Evolutionary conservation across 2,888 invertebrate species (phyloP), one percentile per base, ranked within the genome.

Genomic region (Drosophila borborema): DNA sequence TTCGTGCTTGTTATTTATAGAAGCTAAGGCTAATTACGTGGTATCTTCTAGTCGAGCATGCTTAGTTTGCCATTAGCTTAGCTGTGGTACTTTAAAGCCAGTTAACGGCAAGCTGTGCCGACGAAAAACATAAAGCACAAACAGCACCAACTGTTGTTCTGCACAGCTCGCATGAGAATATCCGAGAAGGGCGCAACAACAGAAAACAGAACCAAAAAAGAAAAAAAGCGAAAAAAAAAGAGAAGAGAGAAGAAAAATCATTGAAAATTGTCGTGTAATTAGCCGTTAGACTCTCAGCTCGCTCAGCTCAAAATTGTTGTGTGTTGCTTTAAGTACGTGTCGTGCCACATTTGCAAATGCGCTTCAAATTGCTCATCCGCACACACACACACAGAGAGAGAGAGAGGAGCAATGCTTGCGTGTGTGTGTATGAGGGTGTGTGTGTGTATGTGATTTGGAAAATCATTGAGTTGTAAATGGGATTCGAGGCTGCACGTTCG

Each of bases 401-500:
- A 28, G 7, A 28, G 28, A 28, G 28, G 3, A 28, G 28, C 28
- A 28, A 6, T 6, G 28, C 3, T 6, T 28, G 45, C 4, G 18
- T 43, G 45, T 9, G 48, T 2, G 20, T 20, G 20, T 20, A 2
- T 8, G 23, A 7, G 31, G n/a, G 14, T 28, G 58, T 7, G 72
- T 12, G 51, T 53, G 67, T 60, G 76, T 73, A 60, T 75, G 72
- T 78, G 77, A 79, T 79, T 79, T 79, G 72, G 48, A 79, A 77
- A 80, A 80, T 80, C 80, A 80, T 80, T 80, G 80, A 80, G 80
- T 81, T 81, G 81, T 80, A 80, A 80, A 80, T 80, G 80, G 77
- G 74, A 70, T 77, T 74, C 81, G 77, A 66, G 65, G 54, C 70
- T 77, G 80, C 80, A 79, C 79, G 79, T 77, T 76, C 80, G 80